A percentile compares a stretch with the other conserved stretches of the same genome.
These are phyloP conservation scores for Ennomos erosarius DNA, from an alignment of 2,888 invertebrate genomes.

Conservation along the genomic window DNA sequence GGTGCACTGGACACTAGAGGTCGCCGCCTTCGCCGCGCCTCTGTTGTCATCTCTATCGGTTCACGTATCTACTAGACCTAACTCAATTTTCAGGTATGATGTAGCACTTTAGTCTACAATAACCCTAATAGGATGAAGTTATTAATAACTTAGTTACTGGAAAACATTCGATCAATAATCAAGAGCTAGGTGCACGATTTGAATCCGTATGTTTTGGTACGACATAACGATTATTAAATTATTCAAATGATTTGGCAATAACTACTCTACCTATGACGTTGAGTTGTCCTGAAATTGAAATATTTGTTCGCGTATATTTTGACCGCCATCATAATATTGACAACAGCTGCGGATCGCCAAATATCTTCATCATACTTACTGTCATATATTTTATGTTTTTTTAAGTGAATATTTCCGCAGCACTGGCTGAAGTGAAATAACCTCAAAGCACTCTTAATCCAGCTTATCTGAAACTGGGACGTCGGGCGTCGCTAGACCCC, in stretches of 20 bases:
- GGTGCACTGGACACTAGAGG: slow-evolving; percentile 54
- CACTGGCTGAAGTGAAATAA: slow-evolving; percentile 38
- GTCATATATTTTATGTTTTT: slow-evolving; percentile 14
- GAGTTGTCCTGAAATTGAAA: slow-evolving; percentile 12
- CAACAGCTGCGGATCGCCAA: not conserved
- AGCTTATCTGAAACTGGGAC: slow-evolving; percentile 47
- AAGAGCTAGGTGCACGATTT: not conserved
- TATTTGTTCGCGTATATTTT: slow-evolving; percentile 20
- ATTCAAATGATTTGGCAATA: slow-evolving; percentile 8
- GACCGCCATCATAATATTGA: slow-evolving; percentile 14
- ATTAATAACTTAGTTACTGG: too few relatives aligned
- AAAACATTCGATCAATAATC: too few relatives aligned
- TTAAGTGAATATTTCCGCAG: slow-evolving; percentile 32
- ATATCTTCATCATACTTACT: not conserved
- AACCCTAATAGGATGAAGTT: too few relatives aligned
- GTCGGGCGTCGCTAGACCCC: slow-evolving; percentile 35
- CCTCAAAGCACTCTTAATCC: slow-evolving; percentile 45
- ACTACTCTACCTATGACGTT: slow-evolving; percentile 11
- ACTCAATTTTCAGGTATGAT: slow-evolving; percentile 1
- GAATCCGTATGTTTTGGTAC: too few relatives aligned
- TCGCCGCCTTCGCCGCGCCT: slow-evolving; percentile 22
- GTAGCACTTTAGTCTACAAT: too few relatives aligned
- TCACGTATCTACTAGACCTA: not conserved
- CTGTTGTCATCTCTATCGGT: slow-evolving; percentile 5
- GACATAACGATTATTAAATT: not conserved